A percentile compares a stretch with the other conserved stretches of the same genome.
phyloP scores from a whole-genome alignment of 2,113 vertebrate genomes.

The Channa maculata region DNA sequence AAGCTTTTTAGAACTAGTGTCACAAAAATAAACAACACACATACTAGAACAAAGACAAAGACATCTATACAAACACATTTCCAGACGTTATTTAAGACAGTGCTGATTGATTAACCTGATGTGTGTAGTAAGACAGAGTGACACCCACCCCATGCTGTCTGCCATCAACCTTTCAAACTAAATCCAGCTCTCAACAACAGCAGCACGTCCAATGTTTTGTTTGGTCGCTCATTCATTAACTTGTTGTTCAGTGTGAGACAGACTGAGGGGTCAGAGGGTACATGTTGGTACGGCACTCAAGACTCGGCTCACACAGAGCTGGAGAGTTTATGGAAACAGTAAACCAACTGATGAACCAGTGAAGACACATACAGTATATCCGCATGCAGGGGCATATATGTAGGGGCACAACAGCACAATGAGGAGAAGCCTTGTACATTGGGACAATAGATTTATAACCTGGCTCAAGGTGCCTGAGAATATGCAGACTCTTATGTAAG shows the following conservation, averaged over 20 bases:
- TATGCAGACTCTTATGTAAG: constrained; percentile 70
- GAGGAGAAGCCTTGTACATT: constrained; percentile 6
- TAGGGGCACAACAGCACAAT: not conserved
- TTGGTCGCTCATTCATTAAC: constrained; percentile 53
- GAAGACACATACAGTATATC: not conserved
- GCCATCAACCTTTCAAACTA: constrained; percentile 2
- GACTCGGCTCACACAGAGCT: constrained; percentile 44
- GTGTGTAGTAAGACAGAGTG: not conserved
- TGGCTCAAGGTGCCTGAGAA: constrained; percentile 24
- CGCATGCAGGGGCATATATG: not conserved
- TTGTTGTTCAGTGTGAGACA: constrained; percentile 47
- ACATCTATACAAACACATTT: not conserved
- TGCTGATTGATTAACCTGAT: constrained; percentile 3
- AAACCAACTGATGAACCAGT: not conserved
- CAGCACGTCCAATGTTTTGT: constrained; percentile 18
- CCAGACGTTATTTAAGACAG: not conserved
- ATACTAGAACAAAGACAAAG: not conserved
- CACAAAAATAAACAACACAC: no score
- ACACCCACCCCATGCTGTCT: not conserved
- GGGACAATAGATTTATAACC: constrained; percentile 23
- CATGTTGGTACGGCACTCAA: constrained; percentile 14
- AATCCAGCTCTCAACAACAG: constrained; percentile 12
- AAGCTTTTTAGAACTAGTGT: no score
- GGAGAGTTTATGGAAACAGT: constrained; percentile 51
- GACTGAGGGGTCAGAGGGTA: constrained; percentile 40